These are phyloP conservation scores for Rhogogaster chlorosoma DNA, from an alignment of 2,888 invertebrate species.

Conservation along the genomic window DNA sequence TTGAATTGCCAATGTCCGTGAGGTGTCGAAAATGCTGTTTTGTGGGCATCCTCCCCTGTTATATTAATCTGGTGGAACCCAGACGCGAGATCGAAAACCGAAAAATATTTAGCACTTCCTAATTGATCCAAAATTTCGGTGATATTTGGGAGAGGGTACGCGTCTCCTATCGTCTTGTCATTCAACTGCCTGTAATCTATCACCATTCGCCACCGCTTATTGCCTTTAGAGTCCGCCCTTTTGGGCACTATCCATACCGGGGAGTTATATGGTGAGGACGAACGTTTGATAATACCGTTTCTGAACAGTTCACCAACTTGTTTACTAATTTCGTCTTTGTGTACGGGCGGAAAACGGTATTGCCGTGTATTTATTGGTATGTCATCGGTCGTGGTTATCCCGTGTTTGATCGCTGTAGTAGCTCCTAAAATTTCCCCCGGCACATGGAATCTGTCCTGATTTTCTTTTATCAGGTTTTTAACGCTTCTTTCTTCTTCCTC, in stretches of 20 bases:
- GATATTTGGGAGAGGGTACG: no score
- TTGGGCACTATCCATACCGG: not conserved
- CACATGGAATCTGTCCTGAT: no score
- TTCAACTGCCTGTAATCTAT: not conserved
- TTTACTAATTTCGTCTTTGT: no score
- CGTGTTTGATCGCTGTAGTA: slow-evolving; percentile 45
- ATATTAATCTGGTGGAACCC: not conserved
- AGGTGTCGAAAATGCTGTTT: not conserved
- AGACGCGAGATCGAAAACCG: not conserved
- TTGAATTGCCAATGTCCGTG: not conserved
- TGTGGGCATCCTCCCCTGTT: not conserved
- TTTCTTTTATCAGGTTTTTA: no score
- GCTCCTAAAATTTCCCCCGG: no score
- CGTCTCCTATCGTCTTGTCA: not conserved
- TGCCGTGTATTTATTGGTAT: slow-evolving; percentile 5
- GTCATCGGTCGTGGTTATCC: slow-evolving; percentile 45
- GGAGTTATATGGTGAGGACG: no score
- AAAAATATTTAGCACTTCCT: no score
- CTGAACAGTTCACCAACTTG: no score
- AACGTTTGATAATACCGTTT: no score
- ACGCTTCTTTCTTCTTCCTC: no score
- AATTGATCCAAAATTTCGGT: no score
- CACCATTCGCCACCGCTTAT: not conserved
- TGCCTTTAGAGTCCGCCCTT: not conserved
- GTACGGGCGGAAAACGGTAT: no score